Evolutionary conservation across 2,113 vertebrate species (phyloP).

Genomic region (Dasyornis broadbenti): DNA sequence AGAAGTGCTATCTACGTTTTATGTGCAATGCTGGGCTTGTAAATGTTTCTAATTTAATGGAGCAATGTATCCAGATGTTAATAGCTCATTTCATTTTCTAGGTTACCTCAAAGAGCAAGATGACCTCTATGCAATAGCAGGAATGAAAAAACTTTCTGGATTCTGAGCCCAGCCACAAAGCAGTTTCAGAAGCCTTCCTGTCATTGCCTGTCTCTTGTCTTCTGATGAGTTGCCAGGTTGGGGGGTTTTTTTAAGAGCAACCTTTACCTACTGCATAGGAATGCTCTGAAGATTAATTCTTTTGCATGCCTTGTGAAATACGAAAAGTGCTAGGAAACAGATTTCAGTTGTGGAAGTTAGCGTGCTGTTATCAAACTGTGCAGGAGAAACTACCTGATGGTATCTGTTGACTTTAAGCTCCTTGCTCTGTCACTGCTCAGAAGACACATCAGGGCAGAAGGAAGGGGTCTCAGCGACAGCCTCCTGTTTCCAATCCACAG

Average conservation of each 20-base stretch:
- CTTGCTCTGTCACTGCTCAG: background rate
- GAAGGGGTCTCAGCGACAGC: background rate
- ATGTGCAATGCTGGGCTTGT: background rate
- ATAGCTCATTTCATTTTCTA: conserved; percentile 38
- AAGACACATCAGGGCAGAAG: background rate
- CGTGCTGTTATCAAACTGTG: background rate
- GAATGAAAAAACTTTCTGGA: background rate
- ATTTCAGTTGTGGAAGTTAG: background rate
- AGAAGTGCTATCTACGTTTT: conserved; percentile 13
- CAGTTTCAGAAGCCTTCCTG: background rate
- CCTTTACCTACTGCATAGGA: background rate
- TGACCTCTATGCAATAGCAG: background rate
- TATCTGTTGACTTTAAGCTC: background rate
- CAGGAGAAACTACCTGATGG: background rate
- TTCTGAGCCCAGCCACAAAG: background rate
- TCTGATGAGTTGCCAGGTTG: background rate
- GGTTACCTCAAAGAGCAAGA: background rate
- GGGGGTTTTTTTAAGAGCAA: background rate
- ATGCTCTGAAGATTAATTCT: background rate
- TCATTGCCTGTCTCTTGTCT: background rate
- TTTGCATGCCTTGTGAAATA: background rate
- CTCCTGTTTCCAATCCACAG: background rate
- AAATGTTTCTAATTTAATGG: conserved; percentile 21
- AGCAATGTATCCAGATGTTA: conserved; percentile 13
- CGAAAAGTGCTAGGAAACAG: background rate